Evolutionary conservation across 2,113 vertebrate species (phyloP).

Genomic region (Patagioenas fasciata): DNA sequence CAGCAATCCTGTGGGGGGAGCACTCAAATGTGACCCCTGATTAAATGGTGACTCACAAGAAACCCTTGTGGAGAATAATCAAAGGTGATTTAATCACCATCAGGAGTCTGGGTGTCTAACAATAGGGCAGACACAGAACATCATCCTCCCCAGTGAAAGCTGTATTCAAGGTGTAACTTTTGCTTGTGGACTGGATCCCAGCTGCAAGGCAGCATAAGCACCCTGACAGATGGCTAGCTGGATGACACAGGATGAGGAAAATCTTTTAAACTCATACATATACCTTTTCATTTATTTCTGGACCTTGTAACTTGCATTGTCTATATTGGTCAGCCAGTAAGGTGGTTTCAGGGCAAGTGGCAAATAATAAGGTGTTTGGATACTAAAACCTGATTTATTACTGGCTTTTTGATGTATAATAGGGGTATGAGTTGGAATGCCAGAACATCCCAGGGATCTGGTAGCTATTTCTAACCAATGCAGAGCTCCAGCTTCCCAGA

Average conservation of each 20-base stretch:
- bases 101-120: background rate
- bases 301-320: background rate
- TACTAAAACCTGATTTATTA: background rate
- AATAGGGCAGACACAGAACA: background rate
- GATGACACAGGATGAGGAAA: background rate
- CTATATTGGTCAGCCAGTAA: background rate
- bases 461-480: background rate
- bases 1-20: background rate
- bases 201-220: background rate
- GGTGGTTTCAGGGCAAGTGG: background rate
- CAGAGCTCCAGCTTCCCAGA: background rate
- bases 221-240: background rate
- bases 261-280: background rate
- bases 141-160: background rate
- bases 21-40: background rate
- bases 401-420: background rate
- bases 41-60: constrained; percentile 3
- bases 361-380: background rate
- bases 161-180: background rate
- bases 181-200: background rate
- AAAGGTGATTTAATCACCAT: background rate
- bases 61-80: background rate
- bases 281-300: background rate
- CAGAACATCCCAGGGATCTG: background rate
- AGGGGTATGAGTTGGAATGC: background rate